Evolutionary conservation across 2,888 invertebrate genomes (phyloP).

Genomic region (Mayetiola destructor): DNA sequence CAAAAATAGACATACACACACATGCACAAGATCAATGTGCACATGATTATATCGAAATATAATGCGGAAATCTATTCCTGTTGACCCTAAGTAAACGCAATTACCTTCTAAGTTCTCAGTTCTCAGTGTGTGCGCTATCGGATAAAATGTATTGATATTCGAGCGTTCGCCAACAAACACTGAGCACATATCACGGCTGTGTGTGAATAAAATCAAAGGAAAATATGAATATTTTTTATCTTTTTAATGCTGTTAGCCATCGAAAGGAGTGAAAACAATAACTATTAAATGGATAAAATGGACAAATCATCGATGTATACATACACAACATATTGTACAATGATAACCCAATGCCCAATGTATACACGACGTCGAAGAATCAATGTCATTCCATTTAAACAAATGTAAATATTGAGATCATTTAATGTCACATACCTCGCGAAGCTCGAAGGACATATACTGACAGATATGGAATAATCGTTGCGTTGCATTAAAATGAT

Average conservation of each 20-base stretch:
- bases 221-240: background rate
- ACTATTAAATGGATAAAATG: background rate
- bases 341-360: background rate
- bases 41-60: too few relatives aligned
- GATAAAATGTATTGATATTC: background rate
- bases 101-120: too few relatives aligned
- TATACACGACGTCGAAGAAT: background rate
- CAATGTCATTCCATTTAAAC: slow-evolving; percentile 8
- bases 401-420: slow-evolving; percentile 10
- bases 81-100: slow-evolving; percentile 10
- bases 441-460: slow-evolving; percentile 1
- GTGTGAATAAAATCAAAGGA: too few relatives aligned
- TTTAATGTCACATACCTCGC: slow-evolving; percentile 12
- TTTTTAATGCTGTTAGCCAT: background rate
- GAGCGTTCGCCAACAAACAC: background rate
- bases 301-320: background rate
- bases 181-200: background rate
- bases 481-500: too few relatives aligned
- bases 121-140: too few relatives aligned
- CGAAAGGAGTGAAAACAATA: background rate
- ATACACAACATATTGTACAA: background rate
- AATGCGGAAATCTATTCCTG: too few relatives aligned
- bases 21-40: too few relatives aligned
- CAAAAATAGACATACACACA: too few relatives aligned
- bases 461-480: background rate